Base-by-base conservation (phyloP, 2,888 invertebrate species). In the Cryptus viduatorius region DNA sequence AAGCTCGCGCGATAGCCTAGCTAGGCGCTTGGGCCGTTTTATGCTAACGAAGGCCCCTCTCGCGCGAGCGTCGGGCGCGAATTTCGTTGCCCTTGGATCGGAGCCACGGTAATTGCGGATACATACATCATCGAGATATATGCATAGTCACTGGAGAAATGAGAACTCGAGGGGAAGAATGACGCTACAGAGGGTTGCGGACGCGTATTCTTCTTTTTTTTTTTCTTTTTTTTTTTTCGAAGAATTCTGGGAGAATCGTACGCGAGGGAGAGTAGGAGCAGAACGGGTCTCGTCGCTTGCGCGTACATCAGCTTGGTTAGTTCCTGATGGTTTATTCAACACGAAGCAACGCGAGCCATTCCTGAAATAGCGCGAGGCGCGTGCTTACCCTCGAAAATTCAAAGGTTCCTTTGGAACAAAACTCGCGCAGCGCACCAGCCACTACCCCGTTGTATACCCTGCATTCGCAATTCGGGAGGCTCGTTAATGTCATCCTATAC, bases 321-420 rank as follows among this genome's bases (percentile, higher is more conserved):
- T 85, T 79, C 83, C 80, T 75, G 83, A 83, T 86, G 86, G 83
- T 86, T 86, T 86, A 86, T 86, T 86, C 86, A 86, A 83, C 83
- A 75, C 86, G 86, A 83, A 81, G 83, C 86, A 86, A 79, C 86
- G 81, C 78, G 81, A 85, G 82, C 82, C 82, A 82, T 83, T 83
- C 79, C 76, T 76, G 86, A 83, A 86, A 86, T 83, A 83, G 80
- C 80, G 83, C 83, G 71, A 46, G 83, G 81, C 75, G 80, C 83
- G 85, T 83, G 83, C 85, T 83, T 78, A 86, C 86, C 73, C 84
- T 85, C 82, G 81, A 83, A 86, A 83, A 81, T 86, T 83, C 86
- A 86, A 86, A 86, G 83, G 83, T 75, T 83, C 77, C 65, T 75
- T 65, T 73, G 37, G 69, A 79, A 83, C 79, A 82, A 73, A 86